Base-by-base conservation (phyloP, 2,113 vertebrate genomes). In the Circaetus gallicus region DNA sequence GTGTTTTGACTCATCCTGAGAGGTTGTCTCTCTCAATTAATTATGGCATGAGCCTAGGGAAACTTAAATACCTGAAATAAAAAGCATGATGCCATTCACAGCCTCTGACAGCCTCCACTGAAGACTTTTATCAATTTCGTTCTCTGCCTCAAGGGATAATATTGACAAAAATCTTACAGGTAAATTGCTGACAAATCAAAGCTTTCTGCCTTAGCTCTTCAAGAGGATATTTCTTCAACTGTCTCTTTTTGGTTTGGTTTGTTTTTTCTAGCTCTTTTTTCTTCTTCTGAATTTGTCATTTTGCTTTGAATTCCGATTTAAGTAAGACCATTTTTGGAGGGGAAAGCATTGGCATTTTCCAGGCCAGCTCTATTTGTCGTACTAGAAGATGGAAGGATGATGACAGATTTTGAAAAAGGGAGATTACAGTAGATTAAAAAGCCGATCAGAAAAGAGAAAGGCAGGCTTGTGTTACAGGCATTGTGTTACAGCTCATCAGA, bases 1-100 rank as follows among this genome's bases (percentile, higher is more conserved):
- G 62, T 90, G 34, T 82, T 97, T 87, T 76, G 86, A 95, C 55
- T 59, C 38, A 87, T 70, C n/a, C 78, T 49, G 43, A 89, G 84
- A 95, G 56, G 78, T 31, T 94, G 81, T 82, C 87, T 95, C 72
- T 92, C 71, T 92, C 72, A 90, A 95, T 94, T 96, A 95, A 95
- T 93, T 91, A 84, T 14, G 31, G 43, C 61, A 95, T 16, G 53
- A 95, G 81, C 61, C 84, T 69, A 82, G 93, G 91, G 89, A 93
- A 89, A 91, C 65, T 58, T 45, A 89, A 93, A 83, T 70, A 93
- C 47, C 84, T 76, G 86, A 95, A 89, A 91, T 56, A 95, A 94
- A 89, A 40, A 89, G 73, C n/a, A 70, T 43, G 61, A 91, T 84
- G 96, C 40, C 78, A 72, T 63, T 91, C 89, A 65, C 45, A 65